A percentile compares a stretch with the other conserved stretches of the same genome.
phyloP scores from a whole-genome alignment of 2,888 invertebrate genomes.

The Drosophila planitibia region DNA sequence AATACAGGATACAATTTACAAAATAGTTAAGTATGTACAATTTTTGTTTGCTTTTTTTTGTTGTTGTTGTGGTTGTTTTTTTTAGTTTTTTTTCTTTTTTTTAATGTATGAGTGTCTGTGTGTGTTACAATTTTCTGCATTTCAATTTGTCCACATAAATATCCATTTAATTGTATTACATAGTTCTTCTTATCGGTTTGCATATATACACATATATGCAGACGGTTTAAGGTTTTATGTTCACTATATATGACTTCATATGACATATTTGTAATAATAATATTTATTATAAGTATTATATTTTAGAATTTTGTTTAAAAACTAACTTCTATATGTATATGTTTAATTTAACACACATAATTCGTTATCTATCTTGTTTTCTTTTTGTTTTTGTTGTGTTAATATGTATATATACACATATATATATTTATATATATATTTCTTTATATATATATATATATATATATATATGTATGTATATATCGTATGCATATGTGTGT shows the following conservation, averaged over 20 bases:
- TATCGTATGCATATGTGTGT: slow-evolving; percentile 44
- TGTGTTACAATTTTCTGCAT: slow-evolving; percentile 33
- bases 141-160: slow-evolving; percentile 55
- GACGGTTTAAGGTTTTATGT: slow-evolving; percentile 54
- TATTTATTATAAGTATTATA: slow-evolving; percentile 55
- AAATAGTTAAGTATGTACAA: slow-evolving; percentile 77
- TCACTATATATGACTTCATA: slow-evolving; percentile 66
- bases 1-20: slow-evolving; percentile 74
- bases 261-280: slow-evolving; percentile 53
- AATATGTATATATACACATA: slow-evolving; percentile 16
- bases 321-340: slow-evolving; percentile 61
- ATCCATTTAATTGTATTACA: slow-evolving; percentile 60
- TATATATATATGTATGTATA: slow-evolving; percentile 21
- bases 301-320: slow-evolving; percentile 62
- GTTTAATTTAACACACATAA: slow-evolving; percentile 47
- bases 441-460: slow-evolving; percentile 16
- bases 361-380: slow-evolving; percentile 33
- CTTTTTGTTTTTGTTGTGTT: slow-evolving; percentile 23
- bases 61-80: slow-evolving; percentile 16
- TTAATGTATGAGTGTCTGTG: slow-evolving; percentile 23
- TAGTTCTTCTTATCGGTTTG: slow-evolving; percentile 46
- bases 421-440: slow-evolving; percentile 2
- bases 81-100: slow-evolving; percentile 2
- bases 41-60: slow-evolving; percentile 17
- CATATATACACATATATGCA: slow-evolving; percentile 42